Evolutionary conservation across 2,797 vertebrate genomes (phyloP), one percentile per base, ranked within the genome.

Genomic region (Fringilla coelebs): DNA sequence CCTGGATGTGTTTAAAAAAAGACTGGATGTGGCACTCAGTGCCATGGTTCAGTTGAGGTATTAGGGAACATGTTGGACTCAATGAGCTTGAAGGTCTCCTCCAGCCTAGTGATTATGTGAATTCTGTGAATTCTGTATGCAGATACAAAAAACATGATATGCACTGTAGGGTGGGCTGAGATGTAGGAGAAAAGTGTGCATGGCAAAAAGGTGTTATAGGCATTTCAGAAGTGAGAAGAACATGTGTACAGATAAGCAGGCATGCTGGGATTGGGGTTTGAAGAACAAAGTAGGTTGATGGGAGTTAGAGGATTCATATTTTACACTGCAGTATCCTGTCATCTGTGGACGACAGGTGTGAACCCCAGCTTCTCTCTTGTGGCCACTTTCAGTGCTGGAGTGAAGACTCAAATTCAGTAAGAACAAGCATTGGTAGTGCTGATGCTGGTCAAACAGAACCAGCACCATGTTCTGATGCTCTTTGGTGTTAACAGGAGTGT

Each of bases 171-270:
- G 29, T 52, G 21, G 38, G 24, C 84, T 90, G 93, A 66, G 70
- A 46, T 11, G 32, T 18, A 38, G 43, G 24, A 70, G 51, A 7
- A n/a, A 26, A 51, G 11, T 11, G 20, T 34, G 14, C 5, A 0
- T 36, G 38, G 19, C 13, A 17, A 24, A 66, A 48, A 73, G 46
- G 15, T 19, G 19, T 0, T 87, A 40, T 7, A 52, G 49, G 1
- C 5, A 1, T 85, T 76, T 49, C 45, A 52, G 40, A 67, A 65
- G 32, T 34, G 6, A 46, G 31, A 70, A 26, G 17, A 48, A 5
- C 0, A 0, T 2, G 11, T 8, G 2, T 38, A 24, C 15, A 40
- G 40, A 10, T 58, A 3, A 0, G 3, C 25, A 46, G 68, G 3
- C 25, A 3, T 3, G 9, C 58, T 74, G 70, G 43, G 16, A 19